These are phyloP conservation scores for Aphodius granarius DNA, from an alignment of 2,888 invertebrate species.

Conservation along the genomic window DNA sequence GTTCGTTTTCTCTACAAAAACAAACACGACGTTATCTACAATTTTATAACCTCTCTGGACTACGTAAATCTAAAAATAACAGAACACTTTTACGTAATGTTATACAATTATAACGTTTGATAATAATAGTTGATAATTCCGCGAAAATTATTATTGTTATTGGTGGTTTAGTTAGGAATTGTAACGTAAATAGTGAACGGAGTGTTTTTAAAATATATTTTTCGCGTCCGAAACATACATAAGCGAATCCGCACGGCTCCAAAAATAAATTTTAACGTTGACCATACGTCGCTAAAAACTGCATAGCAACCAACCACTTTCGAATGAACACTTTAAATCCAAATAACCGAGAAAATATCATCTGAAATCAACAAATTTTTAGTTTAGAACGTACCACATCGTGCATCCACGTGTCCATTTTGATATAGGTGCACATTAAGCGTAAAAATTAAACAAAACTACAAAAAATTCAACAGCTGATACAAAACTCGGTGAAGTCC, in stretches of 20 bases:
- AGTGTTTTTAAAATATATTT: not conserved
- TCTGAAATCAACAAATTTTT: not conserved
- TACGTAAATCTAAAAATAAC: no score
- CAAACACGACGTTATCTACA: no score
- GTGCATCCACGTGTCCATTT: constrained; percentile 54
- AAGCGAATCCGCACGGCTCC: not conserved
- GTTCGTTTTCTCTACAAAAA: no score
- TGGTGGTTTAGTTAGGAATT: no score
- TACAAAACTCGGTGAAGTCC: not conserved
- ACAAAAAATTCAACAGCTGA: not conserved
- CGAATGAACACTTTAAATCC: not conserved
- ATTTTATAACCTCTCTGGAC: no score
- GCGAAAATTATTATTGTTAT: no score
- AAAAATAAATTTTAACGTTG: not conserved
- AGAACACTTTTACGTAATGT: no score
- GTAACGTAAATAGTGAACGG: no score
- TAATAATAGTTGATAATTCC: no score
- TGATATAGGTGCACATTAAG: constrained; percentile 23
- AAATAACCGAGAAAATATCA: not conserved
- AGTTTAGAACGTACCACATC: constrained; percentile 50
- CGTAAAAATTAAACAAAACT: not conserved
- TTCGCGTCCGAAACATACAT: not conserved
- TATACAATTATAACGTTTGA: no score
- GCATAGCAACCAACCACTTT: constrained; percentile 4
- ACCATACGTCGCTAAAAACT: not conserved